Percentiles rank a stretch among this genome's conserved stretches.
Conservation (phyloP, 2,113 vertebrate species). For the Noctilio leporinus region DNA sequence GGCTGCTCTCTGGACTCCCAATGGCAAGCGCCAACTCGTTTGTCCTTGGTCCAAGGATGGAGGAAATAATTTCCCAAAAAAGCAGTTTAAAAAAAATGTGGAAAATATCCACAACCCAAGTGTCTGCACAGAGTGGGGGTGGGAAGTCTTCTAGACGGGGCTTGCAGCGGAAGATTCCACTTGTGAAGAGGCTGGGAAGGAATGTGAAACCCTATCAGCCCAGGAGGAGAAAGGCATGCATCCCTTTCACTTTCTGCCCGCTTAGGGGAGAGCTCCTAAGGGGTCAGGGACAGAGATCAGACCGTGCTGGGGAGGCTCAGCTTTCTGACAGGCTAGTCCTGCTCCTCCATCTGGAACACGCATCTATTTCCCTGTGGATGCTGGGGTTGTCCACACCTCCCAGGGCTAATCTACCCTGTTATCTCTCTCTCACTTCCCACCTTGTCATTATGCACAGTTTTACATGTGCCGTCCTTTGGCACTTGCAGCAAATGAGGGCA, state of each 20-base stretch:
- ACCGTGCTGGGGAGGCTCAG: not conserved
- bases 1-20: not conserved
- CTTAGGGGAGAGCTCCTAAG: slow-evolving; percentile 40
- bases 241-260: slow-evolving; percentile 16
- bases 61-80: slow-evolving; percentile 73
- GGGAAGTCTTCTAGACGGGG: slow-evolving; percentile 74
- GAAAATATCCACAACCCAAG: slow-evolving; percentile 74
- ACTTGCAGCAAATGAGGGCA: not conserved
- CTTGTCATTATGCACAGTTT: not conserved
- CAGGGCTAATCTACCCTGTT: too few species aligned
- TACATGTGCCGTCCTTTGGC: not conserved
- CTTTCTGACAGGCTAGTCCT: not conserved
- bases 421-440: not conserved
- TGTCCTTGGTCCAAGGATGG: slow-evolving; percentile 51
- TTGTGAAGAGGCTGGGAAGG: slow-evolving; percentile 64
- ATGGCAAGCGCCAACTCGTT: not conserved
- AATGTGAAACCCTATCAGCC: slow-evolving; percentile 73
- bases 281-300: not conserved
- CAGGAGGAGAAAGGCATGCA: not conserved
- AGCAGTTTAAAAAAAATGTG: slow-evolving; percentile 63
- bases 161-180: slow-evolving; percentile 67
- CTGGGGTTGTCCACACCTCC: too few species aligned
- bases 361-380: not conserved
- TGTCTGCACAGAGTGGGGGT: slow-evolving; percentile 60
- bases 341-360: accelerated